Evolutionary conservation across 64 coral and sea anemone genomes (phyloP), one percentile per base, ranked within the genome.

Genomic region (Pachyseris speciosa): DNA sequence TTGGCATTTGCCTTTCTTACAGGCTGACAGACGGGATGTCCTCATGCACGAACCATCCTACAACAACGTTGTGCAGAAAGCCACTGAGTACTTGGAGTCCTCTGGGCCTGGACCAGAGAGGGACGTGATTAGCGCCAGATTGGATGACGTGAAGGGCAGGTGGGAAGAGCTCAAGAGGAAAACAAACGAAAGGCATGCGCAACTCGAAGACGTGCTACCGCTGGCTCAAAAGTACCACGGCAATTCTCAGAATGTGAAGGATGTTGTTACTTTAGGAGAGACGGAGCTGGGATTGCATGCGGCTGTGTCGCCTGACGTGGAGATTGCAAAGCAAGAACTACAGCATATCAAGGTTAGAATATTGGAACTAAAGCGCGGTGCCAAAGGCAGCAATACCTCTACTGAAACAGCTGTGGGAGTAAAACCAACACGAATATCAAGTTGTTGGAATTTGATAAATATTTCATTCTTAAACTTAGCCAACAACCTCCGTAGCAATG

Each of bases 171-270:
- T 93, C 16, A 93, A 77, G 44, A 44, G 43, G 16, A 84, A 85
- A 17, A 87, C 84, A 0, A 75, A 79, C 26, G 78, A 89, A 26
- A 71, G 94, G 53, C 85, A 88, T 44, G 48, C 39, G 36, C 86
- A 93, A 29, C 37, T 96, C 44, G 91, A 83, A 3, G 80, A 93
- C 32, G 69, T 96, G 9, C 42, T 93, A 42, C 94, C 94, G 37
- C 85, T 96, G 89, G 90, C 94, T 29, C 78, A 87, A 65, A 93
- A 88, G 15, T 96, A 92, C 61, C 63, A 93, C 33, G 94, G 93
- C 50, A 86, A 91, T 72, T 85, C 92, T 50, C 85, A 96, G 70
- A 93, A 96, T 37, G 91, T 96, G 27, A 91, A 96, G 22, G 90
- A 91, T 41, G 94, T 96, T 8, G 90, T 96, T 1, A 85, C 84